Evolutionary conservation across 2,113 vertebrate genomes (phyloP), one percentile per base, ranked within the genome.

Genomic region (Sander lucioperca): DNA sequence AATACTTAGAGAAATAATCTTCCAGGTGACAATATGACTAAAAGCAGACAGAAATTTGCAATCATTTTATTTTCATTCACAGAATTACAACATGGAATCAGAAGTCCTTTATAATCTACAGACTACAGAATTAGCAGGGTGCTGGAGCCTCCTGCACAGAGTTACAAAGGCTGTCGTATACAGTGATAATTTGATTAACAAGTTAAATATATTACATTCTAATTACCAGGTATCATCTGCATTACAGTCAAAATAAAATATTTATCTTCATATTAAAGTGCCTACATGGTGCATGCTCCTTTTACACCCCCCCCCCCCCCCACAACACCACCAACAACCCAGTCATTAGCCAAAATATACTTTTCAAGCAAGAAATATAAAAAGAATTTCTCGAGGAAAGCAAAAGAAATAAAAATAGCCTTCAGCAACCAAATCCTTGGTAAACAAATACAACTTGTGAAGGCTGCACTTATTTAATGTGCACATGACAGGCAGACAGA

Each of bases 241-340:
- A 82, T 68, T 15, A 27, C 30, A 68, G 10, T 77, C 3, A 56
- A 88, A 83, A 88, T 68, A 86, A 85, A 69, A 81, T 48, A 77
- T 77, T 51, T 51, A 79, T 83, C 56, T 68, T 69, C 16, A 75
- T 57, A 79, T 70, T 90, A 80, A 87, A 89, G 79, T 89, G 83
- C 75, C 66, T 66, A 69, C 56, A 77, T 54, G 74, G 78, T 84
- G 53, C 48, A 76, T 72, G 69, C 69, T 51, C 43, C 56, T 76
- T 62, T 39, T 8, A 36, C 7, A 36, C 7, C 1, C 36, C 7
- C 0, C 39, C 45, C n/a, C 25, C 25, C 25, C 25, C n/a, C n/a
- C n/a, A n/a, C n/a, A n/a, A 25, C 50, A 7, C 63, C 12, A 23
- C 27, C 25, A 79, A 72, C 62, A 63, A 33, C 12, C 14, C 27